Percentiles rank a stretch among this genome's conserved stretches.
phyloP scores from a whole-genome alignment of 1,140 invertebrate species.

The Zaprionus nigranus region DNA sequence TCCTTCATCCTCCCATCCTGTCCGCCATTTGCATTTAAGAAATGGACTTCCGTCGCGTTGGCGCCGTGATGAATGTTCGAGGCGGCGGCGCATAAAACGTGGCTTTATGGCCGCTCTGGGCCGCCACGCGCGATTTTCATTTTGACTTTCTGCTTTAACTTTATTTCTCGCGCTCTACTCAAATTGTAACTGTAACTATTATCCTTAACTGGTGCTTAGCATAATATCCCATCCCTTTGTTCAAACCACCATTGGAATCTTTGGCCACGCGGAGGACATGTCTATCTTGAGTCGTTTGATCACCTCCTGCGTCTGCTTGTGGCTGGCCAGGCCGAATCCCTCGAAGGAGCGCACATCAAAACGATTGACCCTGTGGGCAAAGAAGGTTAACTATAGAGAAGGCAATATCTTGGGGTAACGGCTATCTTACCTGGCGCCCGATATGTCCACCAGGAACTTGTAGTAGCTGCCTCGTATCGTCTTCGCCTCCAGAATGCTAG shows the following conservation, averaged over 20 bases:
- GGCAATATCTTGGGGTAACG: not conserved
- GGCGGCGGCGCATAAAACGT: constrained; percentile 50
- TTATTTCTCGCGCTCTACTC: constrained; percentile 12
- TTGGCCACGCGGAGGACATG: constrained; percentile 48
- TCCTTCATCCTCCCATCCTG: not conserved
- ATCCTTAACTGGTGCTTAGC: constrained; percentile 18
- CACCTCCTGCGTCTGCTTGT: constrained; percentile 83
- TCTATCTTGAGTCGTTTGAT: constrained; percentile 69
- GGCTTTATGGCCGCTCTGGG: constrained; percentile 68
- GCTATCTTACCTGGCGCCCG: constrained; percentile 71
- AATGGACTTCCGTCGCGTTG: constrained; percentile 12
- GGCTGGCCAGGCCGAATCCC: constrained; percentile 86
- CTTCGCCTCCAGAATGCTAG: constrained; percentile 91
- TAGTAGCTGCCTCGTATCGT: constrained; percentile 93
- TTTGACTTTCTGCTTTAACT: constrained; percentile 10
- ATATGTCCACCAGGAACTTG: constrained; percentile 91
- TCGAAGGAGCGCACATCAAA: constrained; percentile 85
- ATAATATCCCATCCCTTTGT: constrained; percentile 6
- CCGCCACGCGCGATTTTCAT: constrained; percentile 28
- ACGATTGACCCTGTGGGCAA: constrained; percentile 46
- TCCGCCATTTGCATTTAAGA: constrained; percentile 3
- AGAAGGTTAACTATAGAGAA: not conserved
- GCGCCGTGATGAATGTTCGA: constrained; percentile 41
- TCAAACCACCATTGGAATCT: constrained; percentile 37
- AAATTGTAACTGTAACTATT: constrained; percentile 29